phyloP scores from a whole-genome alignment of 2,797 vertebrate genomes.

The Enteromius mattozi region DNA sequence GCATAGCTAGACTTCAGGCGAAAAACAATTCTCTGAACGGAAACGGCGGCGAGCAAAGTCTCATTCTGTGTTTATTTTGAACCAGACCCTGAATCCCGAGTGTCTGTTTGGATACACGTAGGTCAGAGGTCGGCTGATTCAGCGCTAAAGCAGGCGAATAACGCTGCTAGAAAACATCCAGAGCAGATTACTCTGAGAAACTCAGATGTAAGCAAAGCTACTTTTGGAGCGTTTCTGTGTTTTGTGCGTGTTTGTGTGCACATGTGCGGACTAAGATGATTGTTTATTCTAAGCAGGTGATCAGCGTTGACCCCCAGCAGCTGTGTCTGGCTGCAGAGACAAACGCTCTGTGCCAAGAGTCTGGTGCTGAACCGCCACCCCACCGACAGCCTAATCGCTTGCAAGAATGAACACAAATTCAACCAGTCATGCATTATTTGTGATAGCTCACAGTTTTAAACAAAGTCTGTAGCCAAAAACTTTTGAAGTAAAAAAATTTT shows the following conservation, averaged over 20 bases:
- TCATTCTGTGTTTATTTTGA: constrained; percentile 59
- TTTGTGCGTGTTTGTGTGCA: constrained; percentile 33
- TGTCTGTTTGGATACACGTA: constrained; percentile 63
- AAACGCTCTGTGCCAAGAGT: constrained; percentile 80
- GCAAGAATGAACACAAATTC: background rate
- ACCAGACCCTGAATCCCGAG: constrained; percentile 65
- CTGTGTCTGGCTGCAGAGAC: constrained; percentile 78
- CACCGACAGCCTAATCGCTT: constrained; percentile 76
- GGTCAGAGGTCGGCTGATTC: constrained; percentile 55
- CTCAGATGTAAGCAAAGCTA: constrained; percentile 18
- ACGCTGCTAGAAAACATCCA: background rate
- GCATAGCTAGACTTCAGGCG: background rate
- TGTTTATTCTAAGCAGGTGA: constrained; percentile 83
- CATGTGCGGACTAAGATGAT: constrained; percentile 71
- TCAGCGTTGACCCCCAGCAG: constrained; percentile 80
- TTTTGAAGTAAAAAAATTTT: background rate
- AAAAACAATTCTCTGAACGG: background rate
- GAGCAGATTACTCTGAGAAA: constrained; percentile 30
- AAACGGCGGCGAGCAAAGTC: constrained; percentile 39
- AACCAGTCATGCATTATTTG: background rate
- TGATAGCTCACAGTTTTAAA: background rate
- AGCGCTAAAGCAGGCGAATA: constrained; percentile 41
- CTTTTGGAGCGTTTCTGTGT: constrained; percentile 19
- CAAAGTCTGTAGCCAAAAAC: background rate
- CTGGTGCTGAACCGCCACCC: constrained; percentile 76